phyloP scores from a whole-genome alignment of 2,888 invertebrate species.

The Andrena bucephala region DNA sequence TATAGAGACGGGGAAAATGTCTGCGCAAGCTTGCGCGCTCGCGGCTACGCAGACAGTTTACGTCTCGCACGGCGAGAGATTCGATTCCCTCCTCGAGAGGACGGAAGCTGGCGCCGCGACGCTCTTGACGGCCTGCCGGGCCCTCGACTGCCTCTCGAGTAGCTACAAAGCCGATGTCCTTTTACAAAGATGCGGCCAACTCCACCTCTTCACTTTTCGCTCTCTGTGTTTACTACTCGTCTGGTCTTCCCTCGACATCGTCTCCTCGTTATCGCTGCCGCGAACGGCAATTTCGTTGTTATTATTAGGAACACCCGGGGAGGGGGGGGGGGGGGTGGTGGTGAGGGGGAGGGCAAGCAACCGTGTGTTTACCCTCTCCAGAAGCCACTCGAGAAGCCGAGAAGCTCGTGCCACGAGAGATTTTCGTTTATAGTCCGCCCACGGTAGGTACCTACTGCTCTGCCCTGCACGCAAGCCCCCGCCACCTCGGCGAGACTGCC shows the following conservation, averaged over 20 bases:
- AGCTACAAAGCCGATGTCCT: conserved; percentile 45
- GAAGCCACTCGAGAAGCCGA: conserved; percentile 55
- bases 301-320: conserved; percentile 63
- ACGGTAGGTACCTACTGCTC: neutral
- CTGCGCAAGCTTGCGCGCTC: neutral
- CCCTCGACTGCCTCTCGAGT: conserved; percentile 56
- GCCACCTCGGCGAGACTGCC: neutral
- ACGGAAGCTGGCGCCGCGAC: conserved; percentile 67
- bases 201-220: conserved; percentile 12
- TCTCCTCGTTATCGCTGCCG: conserved; percentile 72
- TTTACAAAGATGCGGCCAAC: conserved; percentile 46
- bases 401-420: conserved; percentile 67
- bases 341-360: neutral
- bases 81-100: conserved; percentile 22
- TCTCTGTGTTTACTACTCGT: conserved; percentile 46
- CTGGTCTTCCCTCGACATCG: conserved; percentile 61
- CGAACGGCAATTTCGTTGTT: conserved; percentile 70
- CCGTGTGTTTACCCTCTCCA: conserved; percentile 62
- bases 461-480: neutral
- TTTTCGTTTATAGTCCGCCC: conserved; percentile 46
- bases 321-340: conserved; percentile 3
- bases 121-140: conserved; percentile 52
- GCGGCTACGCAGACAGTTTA: conserved; percentile 38
- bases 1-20: neutral
- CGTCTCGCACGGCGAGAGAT: conserved; percentile 51